Percentiles rank a stretch among this genome's conserved stretches.
Evolutionary conservation across 1,140 invertebrate genomes (phyloP).

Genomic region (Patella vulgata): DNA sequence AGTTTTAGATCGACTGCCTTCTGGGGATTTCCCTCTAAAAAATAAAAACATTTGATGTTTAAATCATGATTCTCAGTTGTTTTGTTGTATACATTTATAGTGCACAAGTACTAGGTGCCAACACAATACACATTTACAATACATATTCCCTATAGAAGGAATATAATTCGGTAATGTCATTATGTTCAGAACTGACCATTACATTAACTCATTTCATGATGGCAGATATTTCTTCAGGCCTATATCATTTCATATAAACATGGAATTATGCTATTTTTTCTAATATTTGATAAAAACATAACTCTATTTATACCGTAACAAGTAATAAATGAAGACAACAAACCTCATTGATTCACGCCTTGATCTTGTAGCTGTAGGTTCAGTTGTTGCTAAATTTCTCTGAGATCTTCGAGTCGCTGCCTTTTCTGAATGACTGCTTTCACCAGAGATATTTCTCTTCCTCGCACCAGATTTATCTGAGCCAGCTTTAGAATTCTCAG

Average conservation of each 20-base stretch:
- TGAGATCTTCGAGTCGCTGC: not conserved
- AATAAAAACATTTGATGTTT: too few relatives aligned
- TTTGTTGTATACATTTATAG: not conserved
- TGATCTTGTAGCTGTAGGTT: not conserved
- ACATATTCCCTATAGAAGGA: not conserved
- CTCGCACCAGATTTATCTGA: conserved; percentile 18
- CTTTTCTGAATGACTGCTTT: conserved; percentile 14
- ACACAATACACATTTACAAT: not conserved
- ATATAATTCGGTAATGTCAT: conserved; percentile 1
- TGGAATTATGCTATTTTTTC: too few relatives aligned
- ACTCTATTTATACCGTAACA: not conserved
- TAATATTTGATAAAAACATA: too few relatives aligned
- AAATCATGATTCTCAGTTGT: too few relatives aligned
- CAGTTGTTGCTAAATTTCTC: not conserved
- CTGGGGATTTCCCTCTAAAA: not conserved
- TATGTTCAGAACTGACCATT: not conserved
- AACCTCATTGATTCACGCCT: conserved; percentile 11
- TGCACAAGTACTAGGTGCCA: not conserved
- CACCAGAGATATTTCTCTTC: conserved; percentile 2
- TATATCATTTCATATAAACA: too few relatives aligned
- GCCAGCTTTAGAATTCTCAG: conserved; percentile 28
- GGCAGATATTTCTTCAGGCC: too few relatives aligned
- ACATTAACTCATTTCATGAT: not conserved
- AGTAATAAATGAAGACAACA: not conserved
- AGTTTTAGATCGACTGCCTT: conserved; percentile 20